Base-by-base conservation (phyloP, 2,797 vertebrate genomes). In the Carapus acus region DNA sequence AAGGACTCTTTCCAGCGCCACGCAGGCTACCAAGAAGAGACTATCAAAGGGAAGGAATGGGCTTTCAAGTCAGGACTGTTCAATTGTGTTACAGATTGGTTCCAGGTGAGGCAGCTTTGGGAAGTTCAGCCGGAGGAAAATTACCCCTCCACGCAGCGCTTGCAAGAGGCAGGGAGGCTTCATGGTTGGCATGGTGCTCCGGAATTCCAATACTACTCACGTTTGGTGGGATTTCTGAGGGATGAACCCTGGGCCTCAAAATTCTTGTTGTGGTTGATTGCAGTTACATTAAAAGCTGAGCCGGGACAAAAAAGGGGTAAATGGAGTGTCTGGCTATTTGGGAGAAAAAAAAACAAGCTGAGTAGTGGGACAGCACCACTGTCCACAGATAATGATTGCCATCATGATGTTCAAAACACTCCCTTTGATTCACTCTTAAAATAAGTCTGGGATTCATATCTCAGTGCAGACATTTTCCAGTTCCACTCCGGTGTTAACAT, bases 61-160 rank as follows among this genome's bases (percentile, higher is more conserved):
- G 87, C 86, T 91, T 92, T 91, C 89, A 82, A 49, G 88, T 89
- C 81, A 83, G 89, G 86, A 88, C 85, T 85, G 86, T 88, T 89
- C 85, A 86, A 87, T 86, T 86, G 73, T 88, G 87, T 87, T 88
- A 85, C 83, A 89, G 87, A 91, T 89, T 90, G 85, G 83, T 94
- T 94, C 90, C 89, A 93, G 90, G 90, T 90, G 88, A 89, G 81
- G 79, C 82, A 80, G 88, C 88, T 90, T 89, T 88, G 79, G 78
- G 79, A 86, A 86, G 79, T 87, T 87, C 87, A 84, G 87, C 82
- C 70, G 74, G 84, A 87, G 86, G 87, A 88, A 89, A 89, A 89
- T 88, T 89, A 83, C 85, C 81, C 70, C 79, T 88, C 84, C 74
- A 60, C 74, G 80, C 82, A 85, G 81, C 17, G 67, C 82, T 80